Conservation (phyloP, 2,797 vertebrate genomes). For the Parauchenoglanis ngamensis region DNA sequence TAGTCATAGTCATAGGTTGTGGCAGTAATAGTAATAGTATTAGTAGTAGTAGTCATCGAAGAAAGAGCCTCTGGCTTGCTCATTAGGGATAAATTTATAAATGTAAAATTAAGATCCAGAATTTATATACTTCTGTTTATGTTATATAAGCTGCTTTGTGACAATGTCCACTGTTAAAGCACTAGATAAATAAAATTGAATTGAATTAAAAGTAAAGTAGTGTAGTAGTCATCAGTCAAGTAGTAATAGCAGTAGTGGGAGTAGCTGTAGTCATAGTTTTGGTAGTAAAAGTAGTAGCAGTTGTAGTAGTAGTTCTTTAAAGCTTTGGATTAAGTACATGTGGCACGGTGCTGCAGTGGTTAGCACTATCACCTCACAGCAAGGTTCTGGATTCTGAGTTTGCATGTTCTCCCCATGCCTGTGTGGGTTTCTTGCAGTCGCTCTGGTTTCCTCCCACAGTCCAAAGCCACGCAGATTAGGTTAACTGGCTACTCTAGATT, state of each 20-base stretch:
- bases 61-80: background rate
- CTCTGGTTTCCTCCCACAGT: too few relatives aligned
- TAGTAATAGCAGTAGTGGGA: background rate
- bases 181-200: background rate
- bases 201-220: background rate
- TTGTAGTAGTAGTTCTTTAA: background rate
- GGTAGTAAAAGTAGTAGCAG: background rate
- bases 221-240: background rate
- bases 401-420: too few relatives aligned
- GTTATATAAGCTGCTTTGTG: background rate
- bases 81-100: background rate
- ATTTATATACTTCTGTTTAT: background rate
- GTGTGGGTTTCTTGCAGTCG: too few relatives aligned
- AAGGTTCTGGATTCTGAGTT: too few relatives aligned
- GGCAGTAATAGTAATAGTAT: background rate
- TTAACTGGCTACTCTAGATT: too few relatives aligned
- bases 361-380: too few relatives aligned
- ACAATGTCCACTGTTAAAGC: background rate
- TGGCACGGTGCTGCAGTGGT: too few relatives aligned
- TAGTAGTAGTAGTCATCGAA: background rate
- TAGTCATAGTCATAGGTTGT: background rate
- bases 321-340: too few relatives aligned
- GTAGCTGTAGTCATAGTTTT: too few relatives aligned
- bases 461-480: too few relatives aligned
- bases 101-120: background rate